Evolutionary conservation across 2,113 vertebrate species (phyloP).

Genomic region (Phylloscopus trochiloides): DNA sequence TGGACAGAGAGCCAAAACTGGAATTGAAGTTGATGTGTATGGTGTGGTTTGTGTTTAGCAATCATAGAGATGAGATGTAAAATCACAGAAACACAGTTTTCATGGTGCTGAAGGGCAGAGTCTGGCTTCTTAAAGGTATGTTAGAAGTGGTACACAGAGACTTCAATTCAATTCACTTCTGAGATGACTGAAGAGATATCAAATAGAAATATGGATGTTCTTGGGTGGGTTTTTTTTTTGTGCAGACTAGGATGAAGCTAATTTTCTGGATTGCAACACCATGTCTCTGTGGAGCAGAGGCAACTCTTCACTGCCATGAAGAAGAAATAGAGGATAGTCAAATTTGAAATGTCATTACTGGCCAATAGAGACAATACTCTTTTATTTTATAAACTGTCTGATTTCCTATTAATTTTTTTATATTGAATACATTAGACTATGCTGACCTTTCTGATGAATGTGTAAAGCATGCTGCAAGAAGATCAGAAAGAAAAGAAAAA

Average conservation of each 20-base stretch:
- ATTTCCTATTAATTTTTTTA: neutral
- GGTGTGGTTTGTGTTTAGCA: neutral
- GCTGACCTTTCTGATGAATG: constrained; percentile 43
- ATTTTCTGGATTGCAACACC: neutral
- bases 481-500: constrained; percentile 23
- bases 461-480: neutral
- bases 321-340: neutral
- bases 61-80: neutral
- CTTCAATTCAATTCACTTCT: neutral
- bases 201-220: neutral
- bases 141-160: neutral
- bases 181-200: neutral
- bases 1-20: neutral
- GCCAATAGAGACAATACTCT: neutral
- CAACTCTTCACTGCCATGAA: neutral
- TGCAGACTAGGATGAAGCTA: neutral
- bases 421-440: neutral
- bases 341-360: neutral
- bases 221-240: neutral
- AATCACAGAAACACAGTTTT: neutral
- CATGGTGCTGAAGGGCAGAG: neutral
- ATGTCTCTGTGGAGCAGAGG: neutral
- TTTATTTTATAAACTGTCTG: neutral
- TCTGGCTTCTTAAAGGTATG: neutral
- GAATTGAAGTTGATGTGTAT: neutral